Base-by-base conservation (phyloP, 2,888 invertebrate species). In the Trichopoda pennipes region DNA sequence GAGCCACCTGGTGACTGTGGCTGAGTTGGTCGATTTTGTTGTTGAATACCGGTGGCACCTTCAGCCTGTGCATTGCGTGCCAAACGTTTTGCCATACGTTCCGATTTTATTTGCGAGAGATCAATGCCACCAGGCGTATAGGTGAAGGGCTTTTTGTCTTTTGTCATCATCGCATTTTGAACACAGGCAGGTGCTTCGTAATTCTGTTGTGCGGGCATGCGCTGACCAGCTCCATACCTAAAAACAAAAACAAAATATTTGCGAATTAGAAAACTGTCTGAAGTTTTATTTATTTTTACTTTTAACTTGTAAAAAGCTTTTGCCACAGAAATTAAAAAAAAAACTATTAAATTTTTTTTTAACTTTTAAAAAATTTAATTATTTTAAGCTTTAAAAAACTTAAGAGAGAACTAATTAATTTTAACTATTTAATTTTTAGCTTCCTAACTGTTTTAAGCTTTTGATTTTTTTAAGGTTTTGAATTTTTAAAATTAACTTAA, bases 101-200 rank as follows among this genome's bases (percentile, higher is more conserved):
- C 97, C 70, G 97, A 97, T 83, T 94, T 94, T 81, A 98, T 97
- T 91, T 98, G 97, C 12, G 97, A 96, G 68, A 98, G 92, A 91
- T 98, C 97, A 79, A 98, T 93, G 84, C 98, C 98, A 19, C 98
- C 97, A 1, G 98, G 98, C 19, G 97, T 97, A 91, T 98, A 98
- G n/a, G 98, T 98, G 90, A 98, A 98, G 14, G 98, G 98, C 89
- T 98, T 98, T 91, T 98, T 98, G 91, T 98, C 98, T 92, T 97
- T 97, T 87, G 96, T 96, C 95, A 97, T 95, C 96, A 97, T 97
- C 42, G 97, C 97, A 91, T 97, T 96, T 90, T 97, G 97, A 76
- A 98, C 95, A 86, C 97, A 96, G 84, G 95, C 95, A 83, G 98
- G 98, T 55, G 97, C 96, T 89, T 96, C 96, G 32, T 88, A 88